Percentiles rank a stretch among this genome's conserved stretches.
These are phyloP conservation scores for Dicentrarchus labrax DNA, from an alignment of 2,113 vertebrate genomes.

Conservation along the genomic window DNA sequence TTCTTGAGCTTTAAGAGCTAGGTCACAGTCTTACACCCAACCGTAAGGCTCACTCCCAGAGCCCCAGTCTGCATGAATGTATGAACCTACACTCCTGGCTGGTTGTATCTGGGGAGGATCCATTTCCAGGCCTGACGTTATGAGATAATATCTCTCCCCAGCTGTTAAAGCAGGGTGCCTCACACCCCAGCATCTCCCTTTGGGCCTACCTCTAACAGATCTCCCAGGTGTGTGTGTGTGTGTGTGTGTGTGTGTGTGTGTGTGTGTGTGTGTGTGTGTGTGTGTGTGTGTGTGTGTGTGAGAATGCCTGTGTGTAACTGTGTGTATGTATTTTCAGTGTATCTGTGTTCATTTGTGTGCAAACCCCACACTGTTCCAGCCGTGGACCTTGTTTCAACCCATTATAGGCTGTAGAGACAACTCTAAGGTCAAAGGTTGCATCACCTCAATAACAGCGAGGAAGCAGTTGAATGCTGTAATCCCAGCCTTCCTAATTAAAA, in stretches of 20 bases:
- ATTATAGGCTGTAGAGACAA: constrained; percentile 73
- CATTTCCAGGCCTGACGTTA: constrained; percentile 77
- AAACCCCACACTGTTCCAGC: constrained; percentile 35
- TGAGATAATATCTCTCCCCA: constrained; percentile 81
- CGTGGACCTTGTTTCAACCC: constrained; percentile 60
- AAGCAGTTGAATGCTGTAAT: constrained; percentile 70
- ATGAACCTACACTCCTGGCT: constrained; percentile 69
- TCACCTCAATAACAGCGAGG: constrained; percentile 64
- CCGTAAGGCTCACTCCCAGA: constrained; percentile 52
- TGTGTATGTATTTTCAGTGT: constrained; percentile 21
- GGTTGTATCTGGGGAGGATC: constrained; percentile 80
- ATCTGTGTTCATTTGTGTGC: constrained; percentile 41
- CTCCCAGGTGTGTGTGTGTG: constrained; percentile 43
- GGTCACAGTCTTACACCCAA: constrained; percentile 58
- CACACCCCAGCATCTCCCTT: constrained; percentile 73
- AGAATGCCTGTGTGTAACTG: not conserved
- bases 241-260: constrained; percentile 2
- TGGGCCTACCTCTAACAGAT: constrained; percentile 62
- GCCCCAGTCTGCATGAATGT: constrained; percentile 52
- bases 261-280: not conserved
- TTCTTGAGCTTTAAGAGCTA: constrained; percentile 45
- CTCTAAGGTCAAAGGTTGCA: constrained; percentile 66
- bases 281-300: not conserved
- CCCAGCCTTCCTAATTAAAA: constrained; percentile 69
- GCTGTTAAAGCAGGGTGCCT: constrained; percentile 83